Percentiles rank a stretch among this genome's conserved stretches.
Conservation (phyloP, 2,113 vertebrate genomes). For the Plotosus lineatus region DNA sequence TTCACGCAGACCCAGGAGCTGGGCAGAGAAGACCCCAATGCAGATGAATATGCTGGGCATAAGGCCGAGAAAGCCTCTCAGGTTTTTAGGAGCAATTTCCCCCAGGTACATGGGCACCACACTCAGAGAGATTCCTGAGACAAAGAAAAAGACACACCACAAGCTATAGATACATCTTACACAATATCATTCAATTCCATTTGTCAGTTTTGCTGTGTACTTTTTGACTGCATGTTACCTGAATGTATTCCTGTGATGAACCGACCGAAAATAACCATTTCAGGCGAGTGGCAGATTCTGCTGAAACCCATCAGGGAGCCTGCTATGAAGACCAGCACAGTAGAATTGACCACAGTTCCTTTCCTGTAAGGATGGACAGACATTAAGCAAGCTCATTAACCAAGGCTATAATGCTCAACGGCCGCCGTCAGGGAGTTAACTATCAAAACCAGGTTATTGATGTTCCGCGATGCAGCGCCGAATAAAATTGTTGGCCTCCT, state of each 20-base stretch:
- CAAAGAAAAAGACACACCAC: neutral
- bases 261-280: constrained; percentile 86
- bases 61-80: constrained; percentile 84
- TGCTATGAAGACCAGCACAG: constrained; percentile 80
- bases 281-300: constrained; percentile 76
- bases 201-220: neutral
- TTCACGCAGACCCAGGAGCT: constrained; percentile 84
- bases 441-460: constrained; percentile 56
- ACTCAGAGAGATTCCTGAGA: constrained; percentile 82
- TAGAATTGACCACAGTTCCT: constrained; percentile 77
- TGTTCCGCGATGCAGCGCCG: constrained; percentile 47
- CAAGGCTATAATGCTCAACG: constrained; percentile 46
- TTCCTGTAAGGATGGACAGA: constrained; percentile 72
- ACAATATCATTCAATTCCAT: neutral
- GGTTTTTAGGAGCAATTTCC: constrained; percentile 86
- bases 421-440: constrained; percentile 53
- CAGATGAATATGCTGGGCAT: constrained; percentile 88
- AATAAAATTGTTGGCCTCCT: constrained; percentile 54
- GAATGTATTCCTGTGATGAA: constrained; percentile 84
- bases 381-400: constrained; percentile 52
- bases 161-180: too few relatives aligned
- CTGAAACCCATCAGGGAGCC: constrained; percentile 82
- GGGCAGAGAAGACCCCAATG: constrained; percentile 81
- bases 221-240: constrained; percentile 65
- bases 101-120: constrained; percentile 90